Evolutionary conservation across 2,797 vertebrate species (phyloP).

Genomic region (Pseudochirops corinnae): DNA sequence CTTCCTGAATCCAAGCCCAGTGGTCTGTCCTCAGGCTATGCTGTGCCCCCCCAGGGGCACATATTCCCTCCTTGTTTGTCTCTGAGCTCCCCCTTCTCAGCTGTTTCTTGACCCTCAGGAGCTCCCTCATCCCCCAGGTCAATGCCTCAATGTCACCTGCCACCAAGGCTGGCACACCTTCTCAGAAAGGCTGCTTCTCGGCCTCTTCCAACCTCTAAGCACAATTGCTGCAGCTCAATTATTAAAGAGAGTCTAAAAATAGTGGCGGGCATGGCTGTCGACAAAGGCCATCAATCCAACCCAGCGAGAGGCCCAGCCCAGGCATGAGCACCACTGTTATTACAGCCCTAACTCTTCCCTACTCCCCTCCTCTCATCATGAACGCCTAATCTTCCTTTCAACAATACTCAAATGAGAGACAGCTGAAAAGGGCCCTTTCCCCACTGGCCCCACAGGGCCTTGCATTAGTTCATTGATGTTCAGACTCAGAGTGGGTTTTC

Average conservation of each 20-base stretch:
- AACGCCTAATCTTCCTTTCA: conserved; percentile 67
- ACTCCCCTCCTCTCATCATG: conserved; percentile 30
- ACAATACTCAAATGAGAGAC: conserved; percentile 73
- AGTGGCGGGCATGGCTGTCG: conserved; percentile 80
- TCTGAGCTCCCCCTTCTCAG: conserved; percentile 45
- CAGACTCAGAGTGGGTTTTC: conserved; percentile 46
- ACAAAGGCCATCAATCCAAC: conserved; percentile 85
- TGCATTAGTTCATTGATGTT: conserved; percentile 69
- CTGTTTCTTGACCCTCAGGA: background rate
- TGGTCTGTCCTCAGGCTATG: background rate
- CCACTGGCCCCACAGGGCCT: conserved; percentile 54
- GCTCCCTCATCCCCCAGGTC: conserved; percentile 50
- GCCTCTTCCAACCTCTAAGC: conserved; percentile 83
- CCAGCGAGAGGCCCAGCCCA: conserved; percentile 78
- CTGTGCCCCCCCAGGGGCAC: background rate
- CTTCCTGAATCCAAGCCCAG: no score
- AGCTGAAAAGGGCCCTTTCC: conserved; percentile 65
- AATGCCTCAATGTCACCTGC: conserved; percentile 76
- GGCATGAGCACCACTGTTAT: conserved; percentile 72
- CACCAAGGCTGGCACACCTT: conserved; percentile 80
- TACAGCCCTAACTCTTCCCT: conserved; percentile 76
- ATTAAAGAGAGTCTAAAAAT: conserved; percentile 88
- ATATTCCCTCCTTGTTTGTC: conserved; percentile 66
- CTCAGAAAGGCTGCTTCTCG: conserved; percentile 84
- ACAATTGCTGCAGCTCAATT: conserved; percentile 87